Conservation (phyloP, 2,888 invertebrate genomes). For the Hoplodrina blanda region DNA sequence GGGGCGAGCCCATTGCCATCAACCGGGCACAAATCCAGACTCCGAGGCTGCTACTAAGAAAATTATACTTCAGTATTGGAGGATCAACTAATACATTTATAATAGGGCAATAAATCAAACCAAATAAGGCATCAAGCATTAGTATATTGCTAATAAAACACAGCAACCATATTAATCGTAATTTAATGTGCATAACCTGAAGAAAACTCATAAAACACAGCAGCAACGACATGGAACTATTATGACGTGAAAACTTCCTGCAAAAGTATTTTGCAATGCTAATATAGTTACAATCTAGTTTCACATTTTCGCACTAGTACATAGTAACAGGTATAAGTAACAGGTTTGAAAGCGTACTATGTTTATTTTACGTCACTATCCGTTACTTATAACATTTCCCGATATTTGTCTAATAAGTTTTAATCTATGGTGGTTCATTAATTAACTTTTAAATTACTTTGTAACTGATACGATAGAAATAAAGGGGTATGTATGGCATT, state of each 20-base stretch:
- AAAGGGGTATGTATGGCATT: not conserved
- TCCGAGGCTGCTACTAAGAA: too few species aligned
- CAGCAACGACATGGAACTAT: conserved; percentile 27
- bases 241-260: conserved; percentile 52
- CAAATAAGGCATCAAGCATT: conserved; percentile 18
- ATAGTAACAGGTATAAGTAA: conserved; percentile 26
- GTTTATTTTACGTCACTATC: conserved; percentile 25
- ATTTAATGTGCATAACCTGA: conserved; percentile 17
- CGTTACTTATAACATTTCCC: conserved; percentile 5
- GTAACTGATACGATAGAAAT: not conserved
- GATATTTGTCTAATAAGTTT: conserved; percentile 13
- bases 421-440: not conserved
- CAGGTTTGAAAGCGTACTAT: conserved; percentile 39
- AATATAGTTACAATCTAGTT: conserved; percentile 48
- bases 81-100: too few species aligned
- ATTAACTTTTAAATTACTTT: not conserved
- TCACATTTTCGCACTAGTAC: conserved; percentile 48
- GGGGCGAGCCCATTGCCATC: too few species aligned
- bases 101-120: conserved; percentile 8
- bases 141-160: not conserved
- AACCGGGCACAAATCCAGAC: too few species aligned
- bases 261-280: conserved; percentile 47
- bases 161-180: not conserved
- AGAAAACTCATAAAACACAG: conserved; percentile 28
- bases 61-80: too few species aligned